phyloP scores from a whole-genome alignment of 2,113 vertebrate genomes.

The Centrocercus urophasianus region DNA sequence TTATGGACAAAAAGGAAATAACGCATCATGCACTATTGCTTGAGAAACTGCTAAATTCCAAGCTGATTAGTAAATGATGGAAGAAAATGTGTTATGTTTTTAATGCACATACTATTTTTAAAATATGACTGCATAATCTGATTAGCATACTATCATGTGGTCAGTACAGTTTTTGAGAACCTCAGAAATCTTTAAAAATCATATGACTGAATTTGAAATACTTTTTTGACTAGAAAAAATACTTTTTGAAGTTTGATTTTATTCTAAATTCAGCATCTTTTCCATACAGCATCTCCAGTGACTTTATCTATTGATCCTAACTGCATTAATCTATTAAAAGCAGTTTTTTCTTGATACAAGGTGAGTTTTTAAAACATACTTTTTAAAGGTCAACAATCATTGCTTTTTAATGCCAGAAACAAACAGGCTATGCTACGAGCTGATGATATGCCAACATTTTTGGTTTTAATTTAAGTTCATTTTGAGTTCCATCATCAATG shows the following conservation, averaged over 20 bases:
- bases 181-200: neutral
- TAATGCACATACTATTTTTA: neutral
- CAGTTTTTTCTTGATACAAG: neutral
- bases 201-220: neutral
- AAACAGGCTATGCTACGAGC: neutral
- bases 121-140: neutral
- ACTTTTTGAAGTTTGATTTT: neutral
- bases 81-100: neutral
- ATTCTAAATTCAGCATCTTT: neutral
- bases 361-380: neutral
- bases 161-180: neutral
- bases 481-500: slow-evolving; percentile 11
- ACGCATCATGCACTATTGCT: neutral
- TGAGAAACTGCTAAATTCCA: neutral
- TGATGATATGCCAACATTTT: neutral
- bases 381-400: neutral
- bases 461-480: slow-evolving; percentile 13
- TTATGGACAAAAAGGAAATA: neutral
- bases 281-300: neutral
- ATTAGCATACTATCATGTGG: neutral
- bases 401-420: slow-evolving; percentile 24
- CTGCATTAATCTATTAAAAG: neutral
- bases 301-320: neutral
- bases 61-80: neutral
- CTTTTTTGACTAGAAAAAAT: neutral